Base-by-base conservation (phyloP, 1,140 invertebrate genomes). In the Nebria ingens region DNA sequence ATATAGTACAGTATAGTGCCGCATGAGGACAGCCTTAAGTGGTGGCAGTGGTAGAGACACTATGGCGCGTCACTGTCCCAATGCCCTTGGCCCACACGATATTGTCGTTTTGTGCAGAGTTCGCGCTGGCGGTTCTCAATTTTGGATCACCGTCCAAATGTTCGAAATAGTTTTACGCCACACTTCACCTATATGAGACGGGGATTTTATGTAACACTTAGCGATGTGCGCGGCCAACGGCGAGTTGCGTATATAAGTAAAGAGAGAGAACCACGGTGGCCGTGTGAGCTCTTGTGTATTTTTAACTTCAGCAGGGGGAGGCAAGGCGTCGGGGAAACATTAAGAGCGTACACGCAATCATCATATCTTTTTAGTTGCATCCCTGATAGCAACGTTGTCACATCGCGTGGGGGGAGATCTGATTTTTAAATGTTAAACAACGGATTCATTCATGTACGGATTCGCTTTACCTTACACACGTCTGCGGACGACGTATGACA, bases 211-310 rank as follows among this genome's bases (percentile, higher is more conserved):
- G 15, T 45, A 45, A 45, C 40, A 45, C 40, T 45, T 45, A n/a
- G 40, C 40, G 15, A 6, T 53, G n/a, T n/a, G n/a, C n/a, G n/a
- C 1, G 50, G 42, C 54, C 50, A 20, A 45, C 19, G 45, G 55
- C 69, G 69, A 57, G 68, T 67, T 68, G 61, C 69, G 65, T 66
- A 34, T 34, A n/a, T n/a, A n/a, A 34, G 25, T 34, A 9, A 34
- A 6, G 25, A 34, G 25, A 9, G 25, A 34, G 25, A n/a, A n/a
- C n/a, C 25, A n/a, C n/a, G 25, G n/a, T 34, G 6, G 25, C 25
- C 25, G 25, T 4, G 29, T 49, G 29, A 53, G 50, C 54, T 2
- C 49, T 13, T 40, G 19, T 11, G 40, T 45, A 45, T 45, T 45
- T 45, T 45, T 45, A 45, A 17, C n/a, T 45, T 45, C 56, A 55